A percentile compares a stretch with the other conserved stretches of the same genome.
phyloP scores from a whole-genome alignment of 1,140 invertebrate genomes.

The Lerema accius region DNA sequence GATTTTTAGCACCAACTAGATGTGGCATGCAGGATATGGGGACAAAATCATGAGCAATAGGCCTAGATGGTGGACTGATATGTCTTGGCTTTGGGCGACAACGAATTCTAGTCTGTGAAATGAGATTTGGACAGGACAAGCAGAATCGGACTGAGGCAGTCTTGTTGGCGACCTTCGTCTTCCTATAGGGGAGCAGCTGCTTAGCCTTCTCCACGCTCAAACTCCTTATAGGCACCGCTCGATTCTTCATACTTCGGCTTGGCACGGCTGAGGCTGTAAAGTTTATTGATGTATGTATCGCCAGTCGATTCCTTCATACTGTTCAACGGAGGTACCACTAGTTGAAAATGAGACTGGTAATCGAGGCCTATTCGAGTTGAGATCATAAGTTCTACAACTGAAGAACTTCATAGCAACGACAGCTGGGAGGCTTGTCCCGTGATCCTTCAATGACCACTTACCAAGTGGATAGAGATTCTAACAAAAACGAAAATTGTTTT shows the following conservation, averaged over 20 bases:
- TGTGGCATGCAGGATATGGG: background rate
- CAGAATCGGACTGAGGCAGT: slow-evolving; percentile 31
- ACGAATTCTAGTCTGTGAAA: slow-evolving; percentile 17
- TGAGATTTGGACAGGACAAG: slow-evolving; percentile 47
- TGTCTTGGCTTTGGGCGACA: slow-evolving; percentile 13
- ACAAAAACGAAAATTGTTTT: background rate
- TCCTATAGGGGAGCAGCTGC: slow-evolving; percentile 23
- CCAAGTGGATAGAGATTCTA: too few relatives aligned
- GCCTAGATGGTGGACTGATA: slow-evolving; percentile 21
- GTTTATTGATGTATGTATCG: slow-evolving; percentile 38
- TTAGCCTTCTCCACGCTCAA: slow-evolving; percentile 34
- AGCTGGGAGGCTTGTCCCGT: too few relatives aligned
- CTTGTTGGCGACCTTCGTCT: slow-evolving; percentile 14
- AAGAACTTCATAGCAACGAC: too few relatives aligned
- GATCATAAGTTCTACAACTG: too few relatives aligned
- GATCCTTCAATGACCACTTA: too few relatives aligned
- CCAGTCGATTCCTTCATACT: too few relatives aligned
- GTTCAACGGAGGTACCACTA: too few relatives aligned
- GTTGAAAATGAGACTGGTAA: too few relatives aligned
- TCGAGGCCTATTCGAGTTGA: too few relatives aligned
- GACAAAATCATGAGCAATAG: background rate
- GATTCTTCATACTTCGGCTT: slow-evolving; percentile 35
- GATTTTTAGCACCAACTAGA: background rate
- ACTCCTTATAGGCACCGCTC: slow-evolving; percentile 19
- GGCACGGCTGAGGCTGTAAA: slow-evolving; percentile 48